Conservation (phyloP, 2,113 vertebrate genomes). For the Polyodon spathula region DNA sequence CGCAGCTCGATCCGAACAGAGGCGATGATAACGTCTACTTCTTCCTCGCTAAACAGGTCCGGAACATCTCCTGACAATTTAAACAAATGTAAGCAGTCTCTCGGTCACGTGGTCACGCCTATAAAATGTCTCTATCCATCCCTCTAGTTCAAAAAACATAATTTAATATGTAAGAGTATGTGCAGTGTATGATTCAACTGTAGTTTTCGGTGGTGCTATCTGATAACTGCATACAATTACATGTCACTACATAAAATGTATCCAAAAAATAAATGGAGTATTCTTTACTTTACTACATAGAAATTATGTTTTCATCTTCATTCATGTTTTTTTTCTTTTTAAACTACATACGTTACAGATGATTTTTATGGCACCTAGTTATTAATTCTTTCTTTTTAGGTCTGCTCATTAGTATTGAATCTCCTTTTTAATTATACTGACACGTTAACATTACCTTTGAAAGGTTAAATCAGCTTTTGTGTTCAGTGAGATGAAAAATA, state of each 20-base stretch:
- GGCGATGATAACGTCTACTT: constrained; percentile 51
- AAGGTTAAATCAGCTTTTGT: constrained; percentile 61
- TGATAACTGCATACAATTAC: no score
- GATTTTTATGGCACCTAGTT: background rate
- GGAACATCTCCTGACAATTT: constrained; percentile 49
- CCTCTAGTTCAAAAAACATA: no score
- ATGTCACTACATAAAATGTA: no score
- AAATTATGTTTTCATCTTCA: constrained; percentile 25
- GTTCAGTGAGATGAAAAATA: constrained; percentile 28
- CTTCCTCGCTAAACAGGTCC: constrained; percentile 56
- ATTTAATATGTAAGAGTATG: no score
- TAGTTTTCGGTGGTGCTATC: no score
- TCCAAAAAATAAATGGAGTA: no score
- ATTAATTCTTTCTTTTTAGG: background rate
- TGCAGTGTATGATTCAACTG: no score
- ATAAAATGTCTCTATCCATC: no score
- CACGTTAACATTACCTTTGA: constrained; percentile 34
- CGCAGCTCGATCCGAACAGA: constrained; percentile 57
- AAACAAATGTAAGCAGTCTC: background rate
- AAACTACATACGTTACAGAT: background rate
- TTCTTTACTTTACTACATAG: constrained; percentile 8
- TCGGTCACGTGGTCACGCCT: no score
- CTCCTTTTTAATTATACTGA: background rate
- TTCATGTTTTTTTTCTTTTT: no score
- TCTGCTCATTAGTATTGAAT: background rate